phyloP scores from a whole-genome alignment of 92 coral and sea anemone species.

The Parazoanthus darwini region DNA sequence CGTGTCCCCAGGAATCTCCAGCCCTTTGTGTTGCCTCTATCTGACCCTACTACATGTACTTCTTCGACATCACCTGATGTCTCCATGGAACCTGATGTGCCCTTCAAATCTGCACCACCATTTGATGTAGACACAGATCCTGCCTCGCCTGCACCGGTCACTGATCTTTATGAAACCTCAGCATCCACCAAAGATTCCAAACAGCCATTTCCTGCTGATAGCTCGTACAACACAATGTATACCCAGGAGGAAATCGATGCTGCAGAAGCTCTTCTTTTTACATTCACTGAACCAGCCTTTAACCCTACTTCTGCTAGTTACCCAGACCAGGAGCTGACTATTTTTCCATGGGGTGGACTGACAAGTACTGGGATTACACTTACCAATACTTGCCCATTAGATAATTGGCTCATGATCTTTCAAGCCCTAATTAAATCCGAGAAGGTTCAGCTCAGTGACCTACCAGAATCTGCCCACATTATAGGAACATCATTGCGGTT shows the following conservation, averaged over 20 bases:
- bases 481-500: constrained; percentile 19
- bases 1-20: constrained; percentile 60
- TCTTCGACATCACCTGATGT: constrained; percentile 4
- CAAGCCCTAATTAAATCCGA: constrained; percentile 47
- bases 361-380: constrained; percentile 52
- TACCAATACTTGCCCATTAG: constrained; percentile 64
- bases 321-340: background rate
- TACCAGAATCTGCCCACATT: constrained; percentile 44
- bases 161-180: background rate
- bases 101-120: constrained; percentile 24
- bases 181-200: too few relatives aligned
- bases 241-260: constrained; percentile 45
- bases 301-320: background rate
- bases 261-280: constrained; percentile 50
- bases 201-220: too few relatives aligned
- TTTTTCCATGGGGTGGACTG: constrained; percentile 58
- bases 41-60: constrained; percentile 37
- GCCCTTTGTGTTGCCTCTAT: constrained; percentile 42
- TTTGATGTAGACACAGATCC: background rate
- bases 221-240: background rate
- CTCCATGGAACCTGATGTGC: constrained; percentile 15
- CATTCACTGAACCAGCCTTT: constrained; percentile 1
- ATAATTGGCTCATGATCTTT: constrained; percentile 64
- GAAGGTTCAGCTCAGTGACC: background rate
- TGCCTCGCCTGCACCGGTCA: background rate